phyloP scores from a whole-genome alignment of 2,113 vertebrate species.

The Furnarius figulus region DNA sequence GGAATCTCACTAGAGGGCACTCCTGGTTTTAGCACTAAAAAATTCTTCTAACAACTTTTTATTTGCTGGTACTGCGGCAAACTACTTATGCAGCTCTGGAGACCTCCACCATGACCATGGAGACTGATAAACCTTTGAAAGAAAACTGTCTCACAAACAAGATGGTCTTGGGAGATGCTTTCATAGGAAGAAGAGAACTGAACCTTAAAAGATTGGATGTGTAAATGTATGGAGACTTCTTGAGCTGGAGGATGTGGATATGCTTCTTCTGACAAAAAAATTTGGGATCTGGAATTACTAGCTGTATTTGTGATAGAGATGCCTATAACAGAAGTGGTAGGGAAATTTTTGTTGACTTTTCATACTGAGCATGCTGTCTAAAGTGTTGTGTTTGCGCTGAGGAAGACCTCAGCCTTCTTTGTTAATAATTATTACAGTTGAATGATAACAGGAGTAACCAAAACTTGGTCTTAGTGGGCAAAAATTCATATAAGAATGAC shows the following conservation, averaged over 20 bases:
- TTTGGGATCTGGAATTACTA: background rate
- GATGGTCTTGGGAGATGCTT: background rate
- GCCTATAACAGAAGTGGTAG: background rate
- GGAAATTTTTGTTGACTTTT: background rate
- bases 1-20: slow-evolving; percentile 25
- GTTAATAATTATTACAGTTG: background rate
- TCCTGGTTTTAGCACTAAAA: background rate
- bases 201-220: background rate
- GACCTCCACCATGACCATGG: background rate
- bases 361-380: background rate
- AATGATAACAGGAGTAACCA: background rate
- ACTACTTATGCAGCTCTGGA: background rate
- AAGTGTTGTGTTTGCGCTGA: background rate
- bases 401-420: background rate
- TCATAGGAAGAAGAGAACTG: background rate
- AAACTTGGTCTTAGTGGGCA: background rate
- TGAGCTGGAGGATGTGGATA: background rate
- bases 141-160: background rate
- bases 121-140: background rate
- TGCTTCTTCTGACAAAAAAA: background rate
- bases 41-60: background rate
- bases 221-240: background rate
- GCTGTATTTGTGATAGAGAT: background rate
- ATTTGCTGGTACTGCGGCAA: background rate
- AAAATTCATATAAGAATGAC: background rate